Percentiles rank a stretch among this genome's conserved stretches.
Conservation (phyloP, 2,113 vertebrate genomes). For the Peromyscus polionotus region DNA sequence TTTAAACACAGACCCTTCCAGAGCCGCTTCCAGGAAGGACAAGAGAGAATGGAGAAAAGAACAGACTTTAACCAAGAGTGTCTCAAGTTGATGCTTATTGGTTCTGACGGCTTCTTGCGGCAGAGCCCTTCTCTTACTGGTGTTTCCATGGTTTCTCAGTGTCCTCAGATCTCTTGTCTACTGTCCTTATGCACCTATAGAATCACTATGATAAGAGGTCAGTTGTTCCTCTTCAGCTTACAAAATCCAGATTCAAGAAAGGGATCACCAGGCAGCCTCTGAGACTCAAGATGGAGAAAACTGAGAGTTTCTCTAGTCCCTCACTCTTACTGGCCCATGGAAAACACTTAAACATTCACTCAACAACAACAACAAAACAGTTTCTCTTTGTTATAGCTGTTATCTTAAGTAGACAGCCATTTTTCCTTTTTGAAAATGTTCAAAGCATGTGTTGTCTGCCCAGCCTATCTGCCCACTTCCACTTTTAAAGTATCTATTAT, state of each 20-base stretch:
- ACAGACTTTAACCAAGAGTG: not conserved
- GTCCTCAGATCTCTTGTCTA: not conserved
- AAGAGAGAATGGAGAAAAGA: not conserved
- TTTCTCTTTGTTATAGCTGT: not conserved
- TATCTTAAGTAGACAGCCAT: not conserved
- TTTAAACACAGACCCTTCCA: not conserved
- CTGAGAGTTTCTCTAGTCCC: not conserved
- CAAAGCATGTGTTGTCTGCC: not conserved
- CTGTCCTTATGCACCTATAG: not conserved
- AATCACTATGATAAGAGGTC: not conserved
- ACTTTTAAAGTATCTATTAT: not conserved
- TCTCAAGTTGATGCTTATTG: not conserved
- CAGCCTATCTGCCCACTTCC: not conserved
- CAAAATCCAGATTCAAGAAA: not conserved
- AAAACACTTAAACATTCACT: not conserved
- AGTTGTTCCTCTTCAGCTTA: not conserved
- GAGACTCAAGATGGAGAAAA: not conserved
- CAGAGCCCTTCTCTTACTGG: not conserved
- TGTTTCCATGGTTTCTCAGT: not conserved
- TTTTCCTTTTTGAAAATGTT: slow-evolving; percentile 14
- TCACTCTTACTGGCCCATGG: not conserved
- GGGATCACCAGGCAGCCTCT: not conserved
- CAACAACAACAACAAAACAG: not conserved
- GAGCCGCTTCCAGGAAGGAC: not conserved
- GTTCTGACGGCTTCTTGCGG: not conserved